Evolutionary conservation across 1,140 invertebrate species (phyloP).

Genomic region (Zelostemma sp.): DNA sequence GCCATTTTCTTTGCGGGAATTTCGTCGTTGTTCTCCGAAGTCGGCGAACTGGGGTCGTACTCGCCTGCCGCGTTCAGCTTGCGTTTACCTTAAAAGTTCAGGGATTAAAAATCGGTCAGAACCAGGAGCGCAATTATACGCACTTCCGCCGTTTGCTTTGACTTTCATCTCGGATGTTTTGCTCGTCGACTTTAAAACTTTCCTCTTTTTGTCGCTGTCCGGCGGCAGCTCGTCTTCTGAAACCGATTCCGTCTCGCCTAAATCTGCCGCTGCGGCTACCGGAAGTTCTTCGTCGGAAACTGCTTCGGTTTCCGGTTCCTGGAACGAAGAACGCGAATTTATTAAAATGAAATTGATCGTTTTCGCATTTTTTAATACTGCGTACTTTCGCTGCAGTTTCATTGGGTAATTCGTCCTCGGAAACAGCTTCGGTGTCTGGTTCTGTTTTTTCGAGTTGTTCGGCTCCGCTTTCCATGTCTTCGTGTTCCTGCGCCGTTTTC

Average conservation of each 20-base stretch:
- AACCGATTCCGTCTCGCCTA: conserved; percentile 87
- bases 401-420: conserved; percentile 76
- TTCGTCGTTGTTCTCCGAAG: conserved; percentile 78
- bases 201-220: conserved; percentile 68
- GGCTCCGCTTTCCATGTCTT: conserved; percentile 3
- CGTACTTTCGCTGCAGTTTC: conserved; percentile 65
- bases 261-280: conserved; percentile 78
- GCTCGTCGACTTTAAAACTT: conserved; percentile 46
- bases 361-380: not conserved
- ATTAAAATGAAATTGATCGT: too few relatives aligned
- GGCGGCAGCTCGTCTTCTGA: conserved; percentile 84
- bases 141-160: conserved; percentile 58
- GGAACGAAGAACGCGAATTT: not conserved
- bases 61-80: conserved; percentile 74
- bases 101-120: not conserved
- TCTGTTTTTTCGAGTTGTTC: conserved; percentile 62
- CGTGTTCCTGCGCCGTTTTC: not conserved
- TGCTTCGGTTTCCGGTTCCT: conserved; percentile 76
- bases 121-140: too few relatives aligned
- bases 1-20: conserved; percentile 76
- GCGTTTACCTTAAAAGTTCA: conserved; percentile 66
- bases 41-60: conserved; percentile 84
- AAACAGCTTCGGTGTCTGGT: conserved; percentile 78
- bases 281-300: conserved; percentile 83
- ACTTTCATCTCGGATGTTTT: conserved; percentile 57